Base-by-base conservation (phyloP, 2,888 invertebrate genomes). In the Aleiodes alternator region DNA sequence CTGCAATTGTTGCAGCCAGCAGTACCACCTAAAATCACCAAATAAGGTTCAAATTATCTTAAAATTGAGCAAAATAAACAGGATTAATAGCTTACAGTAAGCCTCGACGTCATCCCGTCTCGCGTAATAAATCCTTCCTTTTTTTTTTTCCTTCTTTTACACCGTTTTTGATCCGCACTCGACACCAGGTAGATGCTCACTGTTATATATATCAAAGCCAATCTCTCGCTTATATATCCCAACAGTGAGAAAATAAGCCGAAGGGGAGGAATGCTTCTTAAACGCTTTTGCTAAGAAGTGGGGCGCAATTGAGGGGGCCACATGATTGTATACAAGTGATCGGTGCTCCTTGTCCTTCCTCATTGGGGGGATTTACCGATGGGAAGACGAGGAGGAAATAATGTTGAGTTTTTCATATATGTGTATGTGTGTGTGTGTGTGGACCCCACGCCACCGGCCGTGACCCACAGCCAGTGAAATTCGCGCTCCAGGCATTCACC, bases 161-260 rank as follows among this genome's bases (percentile, higher is more conserved):
- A 57, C 55, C 57, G 73, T 76, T 78, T 68, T 56, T 70, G 78
- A 74, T 80, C 78, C 76, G 69, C 78, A 75, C 79, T 74, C 75
- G 59, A 78, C 79, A 72, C 75, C 75, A 74, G 81, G 77, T 79
- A 73, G 80, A 79, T 79, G 83, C 80, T 84, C 82, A 88, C 88
- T 88, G 86, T 85, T 84, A 87, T 85, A 87, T 86, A 87, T 86
- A 87, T 85, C 83, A 83, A 78, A 80, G 81, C 80, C 82, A 82
- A 80, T 80, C 84, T 88, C 31, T n/a, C n/a, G 51, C 16, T 84
- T 89, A 88, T 88, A 87, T 83, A 84, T 83, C 77, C 75, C 77
- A 77, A 76, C 69, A 77, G 76, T 79, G 81, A 83, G 82, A 83
- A 84, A 84, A 80, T 83, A 82, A 50, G 31, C 82, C 83, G 83